Conservation (phyloP, 2,113 vertebrate genomes). For the Lagopus leucura region DNA sequence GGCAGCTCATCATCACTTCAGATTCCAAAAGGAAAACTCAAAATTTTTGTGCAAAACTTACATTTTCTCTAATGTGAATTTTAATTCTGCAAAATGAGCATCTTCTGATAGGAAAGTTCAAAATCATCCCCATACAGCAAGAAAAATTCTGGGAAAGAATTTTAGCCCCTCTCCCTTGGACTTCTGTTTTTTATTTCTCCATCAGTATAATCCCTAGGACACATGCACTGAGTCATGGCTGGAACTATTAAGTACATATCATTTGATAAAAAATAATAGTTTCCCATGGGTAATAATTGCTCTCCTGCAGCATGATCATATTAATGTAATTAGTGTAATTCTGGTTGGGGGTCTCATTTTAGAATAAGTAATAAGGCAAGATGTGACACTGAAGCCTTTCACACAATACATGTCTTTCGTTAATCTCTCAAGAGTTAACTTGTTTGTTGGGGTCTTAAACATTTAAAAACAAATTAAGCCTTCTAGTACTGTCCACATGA, state of each 20-base stretch:
- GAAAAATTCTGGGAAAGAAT: background rate
- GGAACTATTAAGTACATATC: background rate
- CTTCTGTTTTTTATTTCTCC: background rate
- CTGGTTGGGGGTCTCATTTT: background rate
- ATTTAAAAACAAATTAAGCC: background rate
- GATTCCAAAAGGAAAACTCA: background rate
- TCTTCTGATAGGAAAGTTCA: background rate
- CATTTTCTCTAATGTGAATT: background rate
- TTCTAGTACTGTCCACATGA: background rate
- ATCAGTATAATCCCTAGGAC: background rate
- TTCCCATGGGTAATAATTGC: constrained; percentile 20
- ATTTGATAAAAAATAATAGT: constrained; percentile 34
- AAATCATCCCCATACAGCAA: background rate
- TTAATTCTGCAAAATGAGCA: background rate
- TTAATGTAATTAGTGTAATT: constrained; percentile 41
- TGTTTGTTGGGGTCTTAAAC: background rate
- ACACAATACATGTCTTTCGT: background rate
- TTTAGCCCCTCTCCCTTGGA: background rate
- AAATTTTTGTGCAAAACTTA: background rate
- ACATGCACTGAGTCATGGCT: background rate
- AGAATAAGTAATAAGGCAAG: constrained; percentile 1
- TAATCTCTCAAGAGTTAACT: background rate
- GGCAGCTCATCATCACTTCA: background rate
- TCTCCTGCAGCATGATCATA: background rate
- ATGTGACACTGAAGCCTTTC: background rate